These are phyloP conservation scores for Bactericera cockerelli DNA, from an alignment of 1,140 invertebrate species.

Conservation along the genomic window DNA sequence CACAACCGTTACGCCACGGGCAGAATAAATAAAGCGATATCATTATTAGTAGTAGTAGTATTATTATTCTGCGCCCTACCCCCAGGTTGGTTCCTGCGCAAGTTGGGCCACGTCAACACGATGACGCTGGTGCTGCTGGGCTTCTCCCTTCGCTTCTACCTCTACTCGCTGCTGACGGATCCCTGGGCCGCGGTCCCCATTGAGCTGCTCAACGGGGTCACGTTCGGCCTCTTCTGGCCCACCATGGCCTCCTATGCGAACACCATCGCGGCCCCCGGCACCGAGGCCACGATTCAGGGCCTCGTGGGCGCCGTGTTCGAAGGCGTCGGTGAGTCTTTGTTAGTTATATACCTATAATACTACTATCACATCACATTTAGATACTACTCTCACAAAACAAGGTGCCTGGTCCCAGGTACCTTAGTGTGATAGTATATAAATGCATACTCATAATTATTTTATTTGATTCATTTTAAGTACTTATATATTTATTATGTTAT, in stretches of 20 bases:
- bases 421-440: no score
- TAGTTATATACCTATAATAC: constrained; percentile 1
- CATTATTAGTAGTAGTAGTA: no score
- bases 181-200: constrained; percentile 70
- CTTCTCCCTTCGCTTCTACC: constrained; percentile 57
- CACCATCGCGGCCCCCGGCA: constrained; percentile 66
- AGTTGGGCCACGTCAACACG: constrained; percentile 63
- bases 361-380: background rate
- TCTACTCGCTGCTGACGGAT: constrained; percentile 64
- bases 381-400: background rate
- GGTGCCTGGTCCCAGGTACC: background rate
- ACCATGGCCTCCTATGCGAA: constrained; percentile 80
- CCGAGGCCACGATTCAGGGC: constrained; percentile 70
- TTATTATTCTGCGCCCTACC: no score
- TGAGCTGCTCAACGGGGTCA: constrained; percentile 71
- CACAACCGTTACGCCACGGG: no score
- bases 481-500: constrained; percentile 1
- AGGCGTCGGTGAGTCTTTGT: constrained; percentile 52
- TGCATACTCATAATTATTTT: no score
- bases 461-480: no score
- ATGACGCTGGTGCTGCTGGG: constrained; percentile 66
- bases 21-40: no score
- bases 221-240: constrained; percentile 76
- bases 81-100: constrained; percentile 60
- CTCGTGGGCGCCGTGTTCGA: constrained; percentile 72